These are phyloP conservation scores for Crotalus tigris DNA, from an alignment of 2,113 vertebrate species.

Conservation along the genomic window DNA sequence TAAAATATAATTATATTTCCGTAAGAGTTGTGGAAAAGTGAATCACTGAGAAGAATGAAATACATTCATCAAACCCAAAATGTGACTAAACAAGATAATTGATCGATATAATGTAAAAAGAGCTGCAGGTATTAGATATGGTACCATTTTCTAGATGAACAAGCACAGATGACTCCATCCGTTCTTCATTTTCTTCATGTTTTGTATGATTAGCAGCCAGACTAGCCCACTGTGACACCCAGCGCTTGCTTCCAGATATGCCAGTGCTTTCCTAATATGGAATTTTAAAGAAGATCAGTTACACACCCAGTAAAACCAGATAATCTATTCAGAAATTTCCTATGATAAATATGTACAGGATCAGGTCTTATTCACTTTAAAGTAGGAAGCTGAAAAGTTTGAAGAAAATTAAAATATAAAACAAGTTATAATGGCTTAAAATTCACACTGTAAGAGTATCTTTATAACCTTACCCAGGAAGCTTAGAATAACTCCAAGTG, in stretches of 20 bases:
- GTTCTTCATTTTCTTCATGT: slow-evolving; percentile 86
- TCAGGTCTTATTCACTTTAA: neutral
- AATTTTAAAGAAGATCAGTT: slow-evolving; percentile 12
- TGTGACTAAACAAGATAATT: neutral
- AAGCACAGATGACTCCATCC: slow-evolving; percentile 76
- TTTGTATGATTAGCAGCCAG: slow-evolving; percentile 91
- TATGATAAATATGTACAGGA: neutral
- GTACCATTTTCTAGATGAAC: slow-evolving; percentile 85
- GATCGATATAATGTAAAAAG: neutral
- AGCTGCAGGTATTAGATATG: slow-evolving; percentile 16
- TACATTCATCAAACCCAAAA: neutral
- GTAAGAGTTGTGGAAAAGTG: neutral
- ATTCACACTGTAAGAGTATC: neutral
- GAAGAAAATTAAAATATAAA: neutral
- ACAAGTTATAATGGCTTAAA: neutral
- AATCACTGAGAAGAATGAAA: neutral
- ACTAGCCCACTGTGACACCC: slow-evolving; percentile 97
- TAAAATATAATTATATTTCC: neutral
- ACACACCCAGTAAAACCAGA: slow-evolving; percentile 13
- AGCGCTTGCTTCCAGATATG: slow-evolving; percentile 82
- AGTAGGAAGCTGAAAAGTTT: neutral
- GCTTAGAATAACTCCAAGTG: neutral
- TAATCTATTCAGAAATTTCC: neutral
- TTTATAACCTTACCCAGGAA: neutral
- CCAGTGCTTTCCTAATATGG: slow-evolving; percentile 70